A percentile compares a stretch with the other conserved stretches of the same genome.
These are phyloP conservation scores for Brachystomella parvula DNA, from an alignment of 1,140 invertebrate genomes.

Conservation along the genomic window DNA sequence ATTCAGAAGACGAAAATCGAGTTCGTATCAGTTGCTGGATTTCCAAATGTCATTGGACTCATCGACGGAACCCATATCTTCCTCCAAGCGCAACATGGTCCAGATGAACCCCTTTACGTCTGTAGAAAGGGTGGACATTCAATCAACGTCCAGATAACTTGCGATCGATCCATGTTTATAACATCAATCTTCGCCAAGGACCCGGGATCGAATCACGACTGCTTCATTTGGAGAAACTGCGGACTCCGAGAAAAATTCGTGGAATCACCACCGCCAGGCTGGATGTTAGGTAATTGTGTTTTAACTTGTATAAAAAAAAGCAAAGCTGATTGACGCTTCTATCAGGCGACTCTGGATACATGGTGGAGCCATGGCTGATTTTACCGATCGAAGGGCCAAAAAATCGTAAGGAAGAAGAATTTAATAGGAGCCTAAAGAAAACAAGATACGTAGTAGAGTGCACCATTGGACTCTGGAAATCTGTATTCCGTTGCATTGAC, in stretches of 20 bases:
- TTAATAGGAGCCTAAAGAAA: conserved; percentile 1
- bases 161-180: conserved; percentile 40
- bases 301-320: background rate
- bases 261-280: conserved; percentile 12
- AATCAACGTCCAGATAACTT: conserved; percentile 42
- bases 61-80: conserved; percentile 40
- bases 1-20: background rate
- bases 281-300: conserved; percentile 17
- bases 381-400: background rate
- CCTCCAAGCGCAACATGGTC: conserved; percentile 31
- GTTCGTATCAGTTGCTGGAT: background rate
- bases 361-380: conserved; percentile 15
- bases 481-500: conserved; percentile 17
- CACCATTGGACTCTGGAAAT: conserved; percentile 22
- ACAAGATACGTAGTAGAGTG: conserved; percentile 18
- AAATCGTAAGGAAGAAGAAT: background rate
- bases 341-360: conserved; percentile 21
- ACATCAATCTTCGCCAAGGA: conserved; percentile 42
- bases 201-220: conserved; percentile 42
- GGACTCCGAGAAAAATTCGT: background rate
- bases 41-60: conserved; percentile 33
- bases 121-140: conserved; percentile 26
- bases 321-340: background rate
- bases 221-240: conserved; percentile 22
- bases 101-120: conserved; percentile 22